Evolutionary conservation across 2,797 vertebrate species (phyloP), one percentile per base, ranked within the genome.

Genomic region (Diglossa cyanea): DNA sequence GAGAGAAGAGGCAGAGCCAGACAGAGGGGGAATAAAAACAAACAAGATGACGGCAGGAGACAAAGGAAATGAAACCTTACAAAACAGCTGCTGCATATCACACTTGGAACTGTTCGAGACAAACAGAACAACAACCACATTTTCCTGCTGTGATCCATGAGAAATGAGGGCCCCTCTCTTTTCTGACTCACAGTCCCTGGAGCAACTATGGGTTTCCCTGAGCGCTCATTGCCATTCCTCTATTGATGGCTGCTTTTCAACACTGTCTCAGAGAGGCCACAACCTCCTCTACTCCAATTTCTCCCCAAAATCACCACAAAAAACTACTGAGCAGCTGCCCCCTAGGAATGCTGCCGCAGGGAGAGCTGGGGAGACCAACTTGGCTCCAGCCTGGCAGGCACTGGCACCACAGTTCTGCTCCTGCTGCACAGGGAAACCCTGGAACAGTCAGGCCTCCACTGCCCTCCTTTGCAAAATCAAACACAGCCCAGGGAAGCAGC

Each of bases 101-200:
- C 61, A 63, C 61, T 61, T 92, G 53, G 57, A 94, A 88, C 24
- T n/a, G 42, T 15, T 4, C 0, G 18, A 95, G 79, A 86, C 66
- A 84, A 92, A 94, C 19, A 91, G 63, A 93, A 85, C 51, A 84
- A 88, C 53, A 10, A 71, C 21, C 10, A 37, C 51, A 55, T 53
- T 62, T 70, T 63, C 87, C 94, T 82, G 87, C 92, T 95, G 87
- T 21, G 72, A 93, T 62, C 81, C 81, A 70, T 37, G 14, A 88
- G 37, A 85, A 89, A 85, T 30, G 6, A 85, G 19, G 20, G 24
- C 11, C 39, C 23, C 35, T 18, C 51, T 73, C 31, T 63, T 44
- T 82, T 79, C 63, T 93, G 94, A 95, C 81, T 95, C 78, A 87
- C 17, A 30, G n/a, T 30, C 85, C 67, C 82, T 75, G 77, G 42